These are phyloP conservation scores for Limanda limanda DNA, from an alignment of 2,113 vertebrate species.

Conservation along the genomic window DNA sequence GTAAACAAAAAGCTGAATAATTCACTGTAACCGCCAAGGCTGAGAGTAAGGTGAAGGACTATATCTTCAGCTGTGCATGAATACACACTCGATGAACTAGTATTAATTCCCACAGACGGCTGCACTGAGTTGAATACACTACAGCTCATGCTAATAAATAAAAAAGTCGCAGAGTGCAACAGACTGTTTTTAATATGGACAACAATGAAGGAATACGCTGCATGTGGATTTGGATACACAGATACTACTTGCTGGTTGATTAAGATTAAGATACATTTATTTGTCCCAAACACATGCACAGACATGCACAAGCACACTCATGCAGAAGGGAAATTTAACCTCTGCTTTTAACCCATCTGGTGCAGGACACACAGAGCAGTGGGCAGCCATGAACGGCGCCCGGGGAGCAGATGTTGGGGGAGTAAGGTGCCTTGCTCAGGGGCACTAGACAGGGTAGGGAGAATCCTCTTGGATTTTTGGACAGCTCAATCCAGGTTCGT, in stretches of 20 bases:
- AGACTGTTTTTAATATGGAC: background rate
- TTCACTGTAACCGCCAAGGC: background rate
- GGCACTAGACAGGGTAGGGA: too few relatives aligned
- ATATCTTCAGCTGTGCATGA: constrained; percentile 3
- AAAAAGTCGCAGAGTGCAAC: background rate
- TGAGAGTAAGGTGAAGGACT: background rate
- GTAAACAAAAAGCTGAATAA: background rate
- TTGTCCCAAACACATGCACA: too few relatives aligned
- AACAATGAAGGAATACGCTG: background rate
- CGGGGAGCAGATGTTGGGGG: too few relatives aligned
- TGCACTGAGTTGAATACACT: background rate
- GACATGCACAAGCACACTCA: too few relatives aligned
- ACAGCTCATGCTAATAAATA: background rate
- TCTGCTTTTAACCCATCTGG: too few relatives aligned
- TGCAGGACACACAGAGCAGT: too few relatives aligned
- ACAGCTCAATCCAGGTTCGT: too few relatives aligned
- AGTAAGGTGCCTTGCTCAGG: too few relatives aligned
- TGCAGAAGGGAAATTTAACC: too few relatives aligned
- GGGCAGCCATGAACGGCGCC: too few relatives aligned
- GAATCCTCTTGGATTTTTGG: too few relatives aligned
- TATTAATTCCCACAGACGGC: background rate
- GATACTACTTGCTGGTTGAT: background rate
- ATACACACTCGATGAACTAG: background rate
- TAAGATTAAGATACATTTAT: too few relatives aligned
- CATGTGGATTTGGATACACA: constrained; percentile 13